phyloP scores from a whole-genome alignment of 2,113 vertebrate genomes.

The Leptosomus discolor region DNA sequence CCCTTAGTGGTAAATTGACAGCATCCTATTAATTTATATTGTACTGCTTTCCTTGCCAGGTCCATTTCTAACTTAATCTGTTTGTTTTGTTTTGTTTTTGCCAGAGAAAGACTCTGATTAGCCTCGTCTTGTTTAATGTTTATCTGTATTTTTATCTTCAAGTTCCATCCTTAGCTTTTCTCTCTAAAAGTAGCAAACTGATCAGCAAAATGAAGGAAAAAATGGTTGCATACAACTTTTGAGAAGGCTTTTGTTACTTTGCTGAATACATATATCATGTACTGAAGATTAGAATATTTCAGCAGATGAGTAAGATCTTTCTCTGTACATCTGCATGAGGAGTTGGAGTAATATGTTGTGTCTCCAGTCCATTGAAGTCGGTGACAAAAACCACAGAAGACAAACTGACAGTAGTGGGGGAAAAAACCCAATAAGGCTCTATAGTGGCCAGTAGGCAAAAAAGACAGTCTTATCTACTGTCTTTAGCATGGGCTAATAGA shows the following conservation, averaged over 20 bases:
- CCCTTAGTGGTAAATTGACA: neutral
- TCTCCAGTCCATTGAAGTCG: neutral
- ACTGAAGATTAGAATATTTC: neutral
- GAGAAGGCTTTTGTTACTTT: neutral
- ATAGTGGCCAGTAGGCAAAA: neutral
- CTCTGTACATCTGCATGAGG: neutral
- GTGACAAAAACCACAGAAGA: neutral
- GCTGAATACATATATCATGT: neutral
- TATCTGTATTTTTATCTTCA: neutral
- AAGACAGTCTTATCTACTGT: neutral
- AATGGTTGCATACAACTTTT: neutral
- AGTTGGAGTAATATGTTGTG: neutral
- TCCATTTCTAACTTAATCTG: neutral
- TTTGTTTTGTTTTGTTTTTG: neutral
- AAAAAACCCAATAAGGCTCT: neutral
- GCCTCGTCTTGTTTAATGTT: neutral
- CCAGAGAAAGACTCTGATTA: neutral
- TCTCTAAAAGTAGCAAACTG: neutral
- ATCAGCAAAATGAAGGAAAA: neutral
- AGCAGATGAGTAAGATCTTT: neutral
- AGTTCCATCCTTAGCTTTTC: neutral
- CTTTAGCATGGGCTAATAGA: neutral
- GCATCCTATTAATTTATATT: neutral
- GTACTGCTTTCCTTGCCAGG: fast-evolving
- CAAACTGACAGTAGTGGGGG: neutral